A percentile compares a stretch with the other conserved stretches of the same genome.
Conservation (phyloP, 2,113 vertebrate genomes). For the Halcyon senegalensis region DNA sequence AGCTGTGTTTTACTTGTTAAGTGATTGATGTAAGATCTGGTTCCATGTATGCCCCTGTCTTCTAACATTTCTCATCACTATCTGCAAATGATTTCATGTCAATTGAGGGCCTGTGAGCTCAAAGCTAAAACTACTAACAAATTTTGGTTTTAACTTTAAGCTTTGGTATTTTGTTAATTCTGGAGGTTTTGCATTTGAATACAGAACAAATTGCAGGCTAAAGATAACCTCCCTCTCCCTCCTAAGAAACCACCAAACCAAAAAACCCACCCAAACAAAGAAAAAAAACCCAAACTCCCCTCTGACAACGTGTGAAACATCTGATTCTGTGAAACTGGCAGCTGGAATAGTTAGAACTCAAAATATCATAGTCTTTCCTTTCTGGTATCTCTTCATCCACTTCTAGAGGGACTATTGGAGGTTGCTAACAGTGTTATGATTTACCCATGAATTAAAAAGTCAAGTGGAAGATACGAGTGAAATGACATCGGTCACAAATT, state of each 20-base stretch:
- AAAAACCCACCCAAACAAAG: not conserved
- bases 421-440: not conserved
- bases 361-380: not conserved
- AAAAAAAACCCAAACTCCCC: fast-evolving
- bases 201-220: not conserved
- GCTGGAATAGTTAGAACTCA: not conserved
- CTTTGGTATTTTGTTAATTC: not conserved
- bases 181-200: not conserved
- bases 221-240: fast-evolving
- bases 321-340: not conserved
- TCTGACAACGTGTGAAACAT: not conserved
- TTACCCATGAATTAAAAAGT: not conserved
- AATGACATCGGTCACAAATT: not conserved
- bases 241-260: not conserved
- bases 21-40: not conserved
- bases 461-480: not conserved
- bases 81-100: not conserved
- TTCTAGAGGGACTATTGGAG: not conserved
- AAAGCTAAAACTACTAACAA: not conserved
- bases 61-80: not conserved
- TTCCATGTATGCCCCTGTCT: not conserved
- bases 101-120: not conserved
- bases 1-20: not conserved
- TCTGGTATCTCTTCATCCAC: not conserved
- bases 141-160: not conserved